Conservation (phyloP, 2,113 vertebrate genomes). For the Mixornis gularis region DNA sequence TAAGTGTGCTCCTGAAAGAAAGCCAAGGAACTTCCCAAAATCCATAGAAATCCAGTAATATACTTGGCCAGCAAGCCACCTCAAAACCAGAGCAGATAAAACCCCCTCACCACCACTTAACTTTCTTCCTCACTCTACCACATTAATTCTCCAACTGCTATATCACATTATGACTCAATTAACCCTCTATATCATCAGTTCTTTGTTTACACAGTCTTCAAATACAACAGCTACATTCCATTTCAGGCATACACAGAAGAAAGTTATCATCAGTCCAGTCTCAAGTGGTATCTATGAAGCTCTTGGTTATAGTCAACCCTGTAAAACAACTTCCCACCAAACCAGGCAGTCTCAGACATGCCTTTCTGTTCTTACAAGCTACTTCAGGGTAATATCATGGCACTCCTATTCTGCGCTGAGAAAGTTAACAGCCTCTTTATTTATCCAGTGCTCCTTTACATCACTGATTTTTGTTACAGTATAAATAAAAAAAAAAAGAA, state of each 20-base stretch:
- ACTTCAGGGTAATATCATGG: background rate
- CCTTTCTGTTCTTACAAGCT: background rate
- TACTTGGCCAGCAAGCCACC: background rate
- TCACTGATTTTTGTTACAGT: background rate
- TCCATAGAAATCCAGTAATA: background rate
- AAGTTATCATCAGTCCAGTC: background rate
- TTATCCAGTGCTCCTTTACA: background rate
- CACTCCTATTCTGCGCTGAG: background rate
- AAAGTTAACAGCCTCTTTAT: background rate
- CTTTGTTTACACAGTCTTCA: background rate
- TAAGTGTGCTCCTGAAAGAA: background rate
- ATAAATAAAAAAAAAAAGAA: background rate
- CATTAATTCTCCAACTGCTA: background rate
- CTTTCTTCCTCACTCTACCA: background rate
- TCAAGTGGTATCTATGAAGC: background rate
- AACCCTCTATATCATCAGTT: background rate
- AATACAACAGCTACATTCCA: background rate
- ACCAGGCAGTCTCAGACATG: fast-evolving
- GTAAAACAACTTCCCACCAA: background rate
- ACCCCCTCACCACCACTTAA: background rate
- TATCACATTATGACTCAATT: background rate
- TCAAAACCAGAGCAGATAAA: background rate
- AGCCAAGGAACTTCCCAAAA: background rate
- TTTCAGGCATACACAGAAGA: background rate
- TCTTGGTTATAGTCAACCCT: background rate